phyloP scores from a whole-genome alignment of 2,113 vertebrate genomes.

The Poeciliopsis retropinna region DNA sequence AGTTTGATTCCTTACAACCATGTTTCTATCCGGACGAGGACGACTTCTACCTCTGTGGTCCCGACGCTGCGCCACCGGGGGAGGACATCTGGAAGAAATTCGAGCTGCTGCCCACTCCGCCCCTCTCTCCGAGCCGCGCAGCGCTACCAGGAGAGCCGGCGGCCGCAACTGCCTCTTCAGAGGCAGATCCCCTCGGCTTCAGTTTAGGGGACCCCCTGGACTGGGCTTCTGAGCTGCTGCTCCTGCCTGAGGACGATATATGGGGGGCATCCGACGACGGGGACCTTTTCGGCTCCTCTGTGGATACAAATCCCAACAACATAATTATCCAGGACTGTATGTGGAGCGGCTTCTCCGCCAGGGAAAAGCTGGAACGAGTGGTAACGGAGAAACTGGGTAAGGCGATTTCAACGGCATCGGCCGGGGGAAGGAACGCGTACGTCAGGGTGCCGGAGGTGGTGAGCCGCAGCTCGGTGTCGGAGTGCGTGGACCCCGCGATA shows the following conservation, averaged over 20 bases:
- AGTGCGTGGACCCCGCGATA: constrained; percentile 90
- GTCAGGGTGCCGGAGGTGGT: constrained; percentile 75
- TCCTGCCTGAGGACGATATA: constrained; percentile 86
- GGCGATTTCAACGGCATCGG: constrained; percentile 71
- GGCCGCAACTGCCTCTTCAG: constrained; percentile 61
- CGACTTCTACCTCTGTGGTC: constrained; percentile 96
- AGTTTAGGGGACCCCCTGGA: constrained; percentile 84
- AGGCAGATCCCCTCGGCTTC: constrained; percentile 77
- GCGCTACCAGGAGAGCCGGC: constrained; percentile 85
- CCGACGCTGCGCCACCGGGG: constrained; percentile 93
- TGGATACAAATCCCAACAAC: constrained; percentile 88
- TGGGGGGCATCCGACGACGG: constrained; percentile 86
- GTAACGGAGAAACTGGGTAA: constrained; percentile 92
- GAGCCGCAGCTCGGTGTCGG: constrained; percentile 79
- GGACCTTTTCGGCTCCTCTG: constrained; percentile 82
- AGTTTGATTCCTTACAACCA: constrained; percentile 97
- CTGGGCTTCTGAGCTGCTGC: constrained; percentile 94
- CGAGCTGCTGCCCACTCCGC: constrained; percentile 95
- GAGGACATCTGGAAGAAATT: constrained; percentile 99
- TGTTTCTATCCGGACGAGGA: constrained; percentile 99
- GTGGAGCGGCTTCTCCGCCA: constrained; percentile 97
- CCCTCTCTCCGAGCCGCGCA: constrained; percentile 94
- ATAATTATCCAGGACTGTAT: constrained; percentile 99
- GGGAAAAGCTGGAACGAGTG: constrained; percentile 93
- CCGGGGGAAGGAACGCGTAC: constrained; percentile 48